A percentile compares a stretch with the other conserved stretches of the same genome.
These are phyloP conservation scores for Diadema setosum DNA, from an alignment of 35 echinoderm and acorn worm genomes.

Conservation along the genomic window DNA sequence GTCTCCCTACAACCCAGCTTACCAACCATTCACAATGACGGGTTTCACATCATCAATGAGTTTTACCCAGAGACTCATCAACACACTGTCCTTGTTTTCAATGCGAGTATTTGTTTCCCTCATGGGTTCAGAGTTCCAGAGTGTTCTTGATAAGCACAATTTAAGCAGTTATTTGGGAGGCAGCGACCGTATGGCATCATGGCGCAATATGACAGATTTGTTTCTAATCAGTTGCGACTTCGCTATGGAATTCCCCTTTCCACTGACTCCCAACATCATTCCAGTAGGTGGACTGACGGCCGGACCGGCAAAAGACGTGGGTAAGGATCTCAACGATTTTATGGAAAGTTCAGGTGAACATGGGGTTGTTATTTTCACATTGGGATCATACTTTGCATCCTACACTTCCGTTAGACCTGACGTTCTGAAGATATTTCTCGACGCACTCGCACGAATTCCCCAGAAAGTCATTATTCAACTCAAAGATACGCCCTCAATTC, in stretches of 20 bases:
- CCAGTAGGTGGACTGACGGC: slow-evolving; percentile 54
- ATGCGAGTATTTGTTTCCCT: not conserved
- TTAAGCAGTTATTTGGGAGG: too few relatives aligned
- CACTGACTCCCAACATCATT: slow-evolving; percentile 27
- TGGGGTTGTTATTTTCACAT: slow-evolving; percentile 58
- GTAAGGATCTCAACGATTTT: slow-evolving; percentile 61
- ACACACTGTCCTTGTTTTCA: not conserved
- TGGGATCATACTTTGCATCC: slow-evolving; percentile 31
- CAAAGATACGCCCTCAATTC: not conserved
- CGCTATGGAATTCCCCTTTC: slow-evolving; percentile 31
- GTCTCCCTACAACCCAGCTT: not conserved
- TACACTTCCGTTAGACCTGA: not conserved
- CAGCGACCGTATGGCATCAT: not conserved
- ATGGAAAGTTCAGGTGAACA: slow-evolving; percentile 50
- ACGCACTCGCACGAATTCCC: slow-evolving; percentile 12
- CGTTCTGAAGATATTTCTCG: not conserved
- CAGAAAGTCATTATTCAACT: slow-evolving; percentile 53
- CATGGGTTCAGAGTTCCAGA: not conserved
- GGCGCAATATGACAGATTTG: not conserved
- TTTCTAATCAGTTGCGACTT: slow-evolving; percentile 4
- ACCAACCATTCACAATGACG: not conserved
- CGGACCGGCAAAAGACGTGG: not conserved
- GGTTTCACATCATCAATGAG: not conserved
- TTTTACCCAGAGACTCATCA: not conserved
- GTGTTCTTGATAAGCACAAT: not conserved